Conservation (phyloP, 2,888 invertebrate genomes). For the Drosophila buzzatii region DNA sequence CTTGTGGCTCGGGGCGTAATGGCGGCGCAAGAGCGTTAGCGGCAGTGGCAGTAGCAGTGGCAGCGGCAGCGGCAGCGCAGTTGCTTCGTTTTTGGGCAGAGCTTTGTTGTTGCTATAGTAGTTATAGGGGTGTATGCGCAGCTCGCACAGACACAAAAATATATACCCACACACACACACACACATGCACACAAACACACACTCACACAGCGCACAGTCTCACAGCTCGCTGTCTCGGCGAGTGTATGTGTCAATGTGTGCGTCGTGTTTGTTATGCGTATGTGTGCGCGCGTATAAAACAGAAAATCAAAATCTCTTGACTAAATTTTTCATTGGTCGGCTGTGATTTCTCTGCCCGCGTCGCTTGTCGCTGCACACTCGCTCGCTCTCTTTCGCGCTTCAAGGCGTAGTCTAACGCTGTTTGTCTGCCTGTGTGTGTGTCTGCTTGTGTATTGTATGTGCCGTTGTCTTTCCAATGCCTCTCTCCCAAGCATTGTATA, state of each 20-base stretch:
- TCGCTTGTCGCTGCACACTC: slow-evolving; percentile 18
- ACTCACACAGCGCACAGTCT: not conserved
- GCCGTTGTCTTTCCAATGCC: slow-evolving; percentile 64
- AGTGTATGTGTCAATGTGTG: slow-evolving; percentile 50
- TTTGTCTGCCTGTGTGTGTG: slow-evolving; percentile 27
- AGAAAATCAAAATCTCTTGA: slow-evolving; percentile 85
- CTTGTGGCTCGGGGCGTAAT: slow-evolving; percentile 49
- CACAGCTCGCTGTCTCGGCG: slow-evolving; percentile 13
- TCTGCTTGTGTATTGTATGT: slow-evolving; percentile 31
- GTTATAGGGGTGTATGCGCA: slow-evolving; percentile 62
- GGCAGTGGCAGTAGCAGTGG: not conserved
- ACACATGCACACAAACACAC: not conserved
- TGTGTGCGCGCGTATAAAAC: slow-evolving; percentile 80
- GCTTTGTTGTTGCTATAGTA: slow-evolving; percentile 44
- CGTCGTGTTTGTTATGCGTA: slow-evolving; percentile 73
- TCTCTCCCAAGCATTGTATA: slow-evolving; percentile 62
- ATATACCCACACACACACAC: slow-evolving; percentile 12
- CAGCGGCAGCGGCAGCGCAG: slow-evolving; percentile 40
- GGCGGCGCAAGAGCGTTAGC: slow-evolving; percentile 53
- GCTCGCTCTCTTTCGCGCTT: slow-evolving; percentile 37
- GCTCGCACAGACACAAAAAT: slow-evolving; percentile 30
- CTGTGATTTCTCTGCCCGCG: slow-evolving; percentile 84
- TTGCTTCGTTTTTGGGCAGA: slow-evolving; percentile 48
- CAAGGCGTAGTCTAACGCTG: slow-evolving; percentile 25
- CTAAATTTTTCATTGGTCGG: slow-evolving; percentile 86